Percentiles rank a stretch among this genome's conserved stretches.
These are phyloP conservation scores for Cheirogaleus medius DNA, from an alignment of 2,113 vertebrate species.

Conservation along the genomic window DNA sequence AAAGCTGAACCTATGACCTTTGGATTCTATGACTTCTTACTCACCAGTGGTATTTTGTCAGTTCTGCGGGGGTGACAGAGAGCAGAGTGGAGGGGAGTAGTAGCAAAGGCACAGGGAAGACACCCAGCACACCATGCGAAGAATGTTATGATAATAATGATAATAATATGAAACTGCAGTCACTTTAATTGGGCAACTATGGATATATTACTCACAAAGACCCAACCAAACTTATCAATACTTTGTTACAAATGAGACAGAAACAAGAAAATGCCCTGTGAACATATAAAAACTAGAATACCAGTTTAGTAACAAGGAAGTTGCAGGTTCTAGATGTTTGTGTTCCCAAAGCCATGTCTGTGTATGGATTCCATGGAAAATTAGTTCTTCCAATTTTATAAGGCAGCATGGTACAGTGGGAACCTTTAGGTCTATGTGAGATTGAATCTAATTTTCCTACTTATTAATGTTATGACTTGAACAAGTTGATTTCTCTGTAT, in stretches of 20 bases:
- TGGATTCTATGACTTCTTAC: background rate
- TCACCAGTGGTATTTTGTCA: background rate
- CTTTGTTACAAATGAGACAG: background rate
- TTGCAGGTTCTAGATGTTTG: background rate
- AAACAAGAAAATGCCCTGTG: background rate
- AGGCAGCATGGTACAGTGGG: background rate
- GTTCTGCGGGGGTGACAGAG: background rate
- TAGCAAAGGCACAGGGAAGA: background rate
- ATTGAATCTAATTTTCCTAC: background rate
- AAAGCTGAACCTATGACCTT: background rate
- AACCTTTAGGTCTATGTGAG: background rate
- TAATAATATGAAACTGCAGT: background rate
- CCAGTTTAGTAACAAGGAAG: background rate
- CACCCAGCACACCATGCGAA: accelerated
- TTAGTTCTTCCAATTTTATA: background rate
- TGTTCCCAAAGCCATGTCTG: background rate
- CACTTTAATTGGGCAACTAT: background rate
- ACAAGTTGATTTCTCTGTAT: background rate
- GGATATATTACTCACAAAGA: background rate
- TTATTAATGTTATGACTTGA: background rate
- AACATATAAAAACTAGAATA: background rate
- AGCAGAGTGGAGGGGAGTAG: background rate
- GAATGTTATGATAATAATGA: background rate
- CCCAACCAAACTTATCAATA: background rate
- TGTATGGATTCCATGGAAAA: background rate